These are phyloP conservation scores for Dryobota labecula DNA, from an alignment of 2,888 invertebrate species.

Conservation along the genomic window DNA sequence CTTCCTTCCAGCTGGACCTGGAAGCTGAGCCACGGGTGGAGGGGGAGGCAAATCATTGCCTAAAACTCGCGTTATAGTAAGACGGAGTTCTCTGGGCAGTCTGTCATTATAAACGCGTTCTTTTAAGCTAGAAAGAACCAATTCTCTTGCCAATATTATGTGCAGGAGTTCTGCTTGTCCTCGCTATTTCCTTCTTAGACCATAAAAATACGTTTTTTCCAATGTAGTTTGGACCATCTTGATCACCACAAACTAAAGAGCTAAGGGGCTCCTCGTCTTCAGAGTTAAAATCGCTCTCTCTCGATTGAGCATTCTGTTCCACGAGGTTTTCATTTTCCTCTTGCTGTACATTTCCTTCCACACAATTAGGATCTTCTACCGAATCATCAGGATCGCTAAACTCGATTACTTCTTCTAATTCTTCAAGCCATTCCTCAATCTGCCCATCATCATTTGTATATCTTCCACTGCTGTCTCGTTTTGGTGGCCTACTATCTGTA, in stretches of 20 bases:
- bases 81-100: neutral
- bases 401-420: too few species aligned
- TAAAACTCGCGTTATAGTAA: slow-evolving; percentile 1
- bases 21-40: neutral
- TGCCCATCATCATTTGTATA: too few species aligned
- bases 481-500: neutral
- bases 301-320: slow-evolving; percentile 3
- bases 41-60: neutral
- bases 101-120: neutral
- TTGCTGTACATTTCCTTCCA: too few species aligned
- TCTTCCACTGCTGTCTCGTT: too few species aligned
- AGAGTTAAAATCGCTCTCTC: neutral
- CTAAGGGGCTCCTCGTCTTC: slow-evolving; percentile 11
- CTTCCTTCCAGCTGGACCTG: slow-evolving; percentile 8
- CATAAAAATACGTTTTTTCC: slow-evolving; percentile 5
- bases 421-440: too few species aligned
- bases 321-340: neutral
- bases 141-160: slow-evolving; percentile 1
- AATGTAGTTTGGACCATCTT: slow-evolving; percentile 5
- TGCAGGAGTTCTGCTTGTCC: slow-evolving; percentile 12
- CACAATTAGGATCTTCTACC: too few species aligned
- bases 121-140: too few species aligned
- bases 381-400: too few species aligned
- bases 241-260: neutral
- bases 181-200: slow-evolving; percentile 14